Percentiles rank a stretch among this genome's conserved stretches.
phyloP scores from a whole-genome alignment of 2,113 vertebrate species.

The Nanorana parkeri region DNA sequence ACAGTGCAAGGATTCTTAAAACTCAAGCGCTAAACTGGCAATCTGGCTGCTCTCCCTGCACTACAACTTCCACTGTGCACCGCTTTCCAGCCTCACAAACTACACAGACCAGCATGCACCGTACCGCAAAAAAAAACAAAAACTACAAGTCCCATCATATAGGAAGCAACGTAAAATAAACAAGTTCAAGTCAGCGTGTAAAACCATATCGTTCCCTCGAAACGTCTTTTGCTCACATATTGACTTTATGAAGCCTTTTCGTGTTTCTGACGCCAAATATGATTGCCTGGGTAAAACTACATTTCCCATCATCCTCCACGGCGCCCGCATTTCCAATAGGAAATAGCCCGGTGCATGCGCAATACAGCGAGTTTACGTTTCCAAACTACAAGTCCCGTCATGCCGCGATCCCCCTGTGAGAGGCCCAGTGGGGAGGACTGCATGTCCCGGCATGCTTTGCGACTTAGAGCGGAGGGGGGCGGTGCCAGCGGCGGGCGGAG shows the following conservation, averaged over 20 bases:
- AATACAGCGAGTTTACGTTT: fast-evolving
- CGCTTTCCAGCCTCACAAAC: not conserved
- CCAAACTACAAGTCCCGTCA: slow-evolving; percentile 42
- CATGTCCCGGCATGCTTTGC: slow-evolving; percentile 48
- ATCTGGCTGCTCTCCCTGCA: not conserved
- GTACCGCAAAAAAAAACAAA: not conserved
- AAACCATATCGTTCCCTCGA: not conserved
- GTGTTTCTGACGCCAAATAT: not conserved
- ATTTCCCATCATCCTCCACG: not conserved
- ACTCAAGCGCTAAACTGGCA: too few species aligned
- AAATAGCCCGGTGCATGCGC: not conserved
- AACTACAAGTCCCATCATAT: slow-evolving; percentile 13
- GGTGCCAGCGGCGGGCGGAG: slow-evolving; percentile 52
- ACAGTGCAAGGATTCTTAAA: too few species aligned
- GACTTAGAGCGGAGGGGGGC: slow-evolving; percentile 17
- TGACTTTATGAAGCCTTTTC: not conserved
- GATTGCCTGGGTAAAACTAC: not conserved
- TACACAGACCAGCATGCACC: slow-evolving; percentile 35
- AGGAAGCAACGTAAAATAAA: not conserved
- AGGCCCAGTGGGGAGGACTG: slow-evolving; percentile 51
- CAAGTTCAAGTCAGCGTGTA: too few species aligned
- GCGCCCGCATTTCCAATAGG: too few species aligned
- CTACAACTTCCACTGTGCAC: slow-evolving; percentile 42
- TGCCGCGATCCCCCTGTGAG: slow-evolving; percentile 21
- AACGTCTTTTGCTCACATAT: not conserved